These are phyloP conservation scores for Deroptyus accipitrinus DNA, from an alignment of 2,113 vertebrate genomes.

Conservation along the genomic window DNA sequence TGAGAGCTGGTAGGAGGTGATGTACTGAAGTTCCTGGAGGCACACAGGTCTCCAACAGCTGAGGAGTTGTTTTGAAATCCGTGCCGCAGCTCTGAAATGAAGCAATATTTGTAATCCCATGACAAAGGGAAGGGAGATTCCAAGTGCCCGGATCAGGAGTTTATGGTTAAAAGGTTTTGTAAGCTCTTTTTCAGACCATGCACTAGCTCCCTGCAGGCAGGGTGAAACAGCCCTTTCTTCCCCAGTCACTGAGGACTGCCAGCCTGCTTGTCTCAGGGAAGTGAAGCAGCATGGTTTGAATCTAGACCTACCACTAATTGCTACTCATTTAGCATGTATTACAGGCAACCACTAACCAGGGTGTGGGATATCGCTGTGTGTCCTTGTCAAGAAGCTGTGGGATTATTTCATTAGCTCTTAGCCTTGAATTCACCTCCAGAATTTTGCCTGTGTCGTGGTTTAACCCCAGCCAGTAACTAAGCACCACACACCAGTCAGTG, in stretches of 20 bases:
- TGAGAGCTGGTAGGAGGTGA: neutral
- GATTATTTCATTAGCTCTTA: neutral
- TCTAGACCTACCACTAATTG: neutral
- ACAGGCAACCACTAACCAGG: neutral
- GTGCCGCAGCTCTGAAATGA: neutral
- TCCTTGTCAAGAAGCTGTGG: neutral
- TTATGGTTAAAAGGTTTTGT: neutral
- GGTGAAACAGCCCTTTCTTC: neutral
- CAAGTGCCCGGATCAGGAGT: neutral
- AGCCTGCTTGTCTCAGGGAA: neutral
- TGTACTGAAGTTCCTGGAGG: neutral
- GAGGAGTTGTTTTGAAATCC: neutral
- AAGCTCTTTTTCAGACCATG: neutral
- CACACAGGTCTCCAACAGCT: neutral
- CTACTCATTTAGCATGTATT: neutral
- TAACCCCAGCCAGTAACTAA: neutral
- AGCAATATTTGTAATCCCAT: neutral
- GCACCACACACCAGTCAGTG: neutral
- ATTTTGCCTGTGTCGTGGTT: neutral
- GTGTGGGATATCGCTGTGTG: neutral
- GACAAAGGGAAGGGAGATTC: neutral
- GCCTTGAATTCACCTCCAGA: neutral
- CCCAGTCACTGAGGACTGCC: too few relatives aligned
- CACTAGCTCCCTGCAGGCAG: neutral
- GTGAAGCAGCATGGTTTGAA: neutral